These are phyloP conservation scores for Drosophila watanabei DNA, from an alignment of 1,140 invertebrate genomes.

Conservation along the genomic window DNA sequence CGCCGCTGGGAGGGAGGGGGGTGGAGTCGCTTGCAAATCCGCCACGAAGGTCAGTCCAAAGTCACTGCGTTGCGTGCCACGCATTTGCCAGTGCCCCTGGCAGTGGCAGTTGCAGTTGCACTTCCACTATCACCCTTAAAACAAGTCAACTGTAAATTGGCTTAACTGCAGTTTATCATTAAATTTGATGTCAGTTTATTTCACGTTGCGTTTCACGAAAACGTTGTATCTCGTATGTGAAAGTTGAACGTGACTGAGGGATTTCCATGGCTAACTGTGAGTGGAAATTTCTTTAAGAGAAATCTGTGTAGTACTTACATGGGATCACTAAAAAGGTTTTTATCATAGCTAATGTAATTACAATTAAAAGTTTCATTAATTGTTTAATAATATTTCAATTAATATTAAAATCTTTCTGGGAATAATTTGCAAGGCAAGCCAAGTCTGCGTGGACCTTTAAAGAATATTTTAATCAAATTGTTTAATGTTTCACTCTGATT, in stretches of 20 bases:
- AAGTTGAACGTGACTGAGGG: conserved; percentile 3
- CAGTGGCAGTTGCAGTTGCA: conserved; percentile 42
- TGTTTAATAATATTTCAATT: too few relatives aligned
- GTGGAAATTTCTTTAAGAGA: not conserved
- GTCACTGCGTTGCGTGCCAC: conserved; percentile 64
- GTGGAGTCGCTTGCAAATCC: conserved; percentile 40
- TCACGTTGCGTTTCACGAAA: conserved; percentile 53
- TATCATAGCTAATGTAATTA: not conserved
- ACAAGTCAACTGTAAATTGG: conserved; percentile 81
- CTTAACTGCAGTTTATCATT: conserved; percentile 80
- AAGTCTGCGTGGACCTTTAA: too few relatives aligned
- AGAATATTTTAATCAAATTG: too few relatives aligned
- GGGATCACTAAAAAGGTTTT: not conserved
- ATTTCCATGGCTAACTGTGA: not conserved
- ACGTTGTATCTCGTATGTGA: conserved; percentile 36
- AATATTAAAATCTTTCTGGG: too few relatives aligned
- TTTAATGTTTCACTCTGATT: too few relatives aligned
- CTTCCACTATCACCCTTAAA: conserved; percentile 39
- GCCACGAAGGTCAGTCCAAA: conserved; percentile 65
- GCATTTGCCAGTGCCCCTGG: conserved; percentile 49
- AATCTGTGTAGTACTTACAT: too few relatives aligned
- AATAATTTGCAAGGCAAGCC: too few relatives aligned
- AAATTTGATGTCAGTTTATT: conserved; percentile 72
- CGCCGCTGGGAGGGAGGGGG: conserved; percentile 23
- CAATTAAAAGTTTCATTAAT: not conserved